Evolutionary conservation across 2,888 invertebrate species (phyloP).

Genomic region (Sussaba pulchella): DNA sequence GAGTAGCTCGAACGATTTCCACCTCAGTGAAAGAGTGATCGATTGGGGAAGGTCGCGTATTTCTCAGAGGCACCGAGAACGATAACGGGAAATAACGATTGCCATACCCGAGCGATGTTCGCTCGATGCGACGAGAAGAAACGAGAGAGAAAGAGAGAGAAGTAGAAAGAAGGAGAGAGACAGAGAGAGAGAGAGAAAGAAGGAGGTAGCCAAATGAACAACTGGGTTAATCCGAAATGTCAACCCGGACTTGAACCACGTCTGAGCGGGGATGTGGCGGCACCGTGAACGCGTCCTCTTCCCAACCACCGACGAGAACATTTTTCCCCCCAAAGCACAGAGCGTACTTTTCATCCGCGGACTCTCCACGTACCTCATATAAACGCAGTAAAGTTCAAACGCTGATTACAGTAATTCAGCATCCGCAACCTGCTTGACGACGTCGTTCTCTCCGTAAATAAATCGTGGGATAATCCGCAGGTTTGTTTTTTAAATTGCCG

Average conservation of each 20-base stretch:
- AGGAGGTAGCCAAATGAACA: conserved; percentile 74
- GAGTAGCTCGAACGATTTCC: neutral
- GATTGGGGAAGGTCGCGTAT: neutral
- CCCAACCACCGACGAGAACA: neutral
- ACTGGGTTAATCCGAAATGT: conserved; percentile 79
- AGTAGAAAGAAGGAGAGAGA: conserved; percentile 27
- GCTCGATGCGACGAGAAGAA: conserved; percentile 33
- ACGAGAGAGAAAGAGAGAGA: conserved; percentile 21
- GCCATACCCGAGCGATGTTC: conserved; percentile 10
- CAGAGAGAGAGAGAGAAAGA: conserved; percentile 43
- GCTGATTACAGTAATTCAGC: neutral
- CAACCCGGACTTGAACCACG: conserved; percentile 73
- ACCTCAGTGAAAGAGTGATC: neutral
- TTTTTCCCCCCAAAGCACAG: neutral
- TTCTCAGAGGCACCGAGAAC: conserved; percentile 32
- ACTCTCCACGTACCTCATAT: conserved; percentile 14
- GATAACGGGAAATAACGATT: conserved; percentile 35
- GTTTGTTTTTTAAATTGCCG: too few species aligned
- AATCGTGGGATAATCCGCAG: neutral
- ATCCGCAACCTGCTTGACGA: neutral
- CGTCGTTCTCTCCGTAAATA: neutral
- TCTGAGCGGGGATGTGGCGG: conserved; percentile 22
- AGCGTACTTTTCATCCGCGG: conserved; percentile 20
- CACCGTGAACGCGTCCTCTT: conserved; percentile 3
- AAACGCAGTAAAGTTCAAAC: neutral